Base-by-base conservation (phyloP, 1,140 invertebrate species). In the Ephestia elutella region DNA sequence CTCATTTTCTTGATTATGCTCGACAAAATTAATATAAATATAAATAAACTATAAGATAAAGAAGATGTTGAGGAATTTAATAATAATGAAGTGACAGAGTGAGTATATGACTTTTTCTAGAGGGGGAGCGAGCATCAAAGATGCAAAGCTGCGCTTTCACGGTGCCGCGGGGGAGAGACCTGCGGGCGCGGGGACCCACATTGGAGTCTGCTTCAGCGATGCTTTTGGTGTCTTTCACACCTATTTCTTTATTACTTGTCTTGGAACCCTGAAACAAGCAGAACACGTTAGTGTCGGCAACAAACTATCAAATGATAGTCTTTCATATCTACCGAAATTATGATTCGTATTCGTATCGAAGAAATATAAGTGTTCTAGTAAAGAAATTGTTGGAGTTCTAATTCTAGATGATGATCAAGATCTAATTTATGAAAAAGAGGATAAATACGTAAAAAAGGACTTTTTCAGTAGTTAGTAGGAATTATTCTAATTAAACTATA, bases 71-170 rank as follows among this genome's bases (percentile, higher is more conserved):
- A 90, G 85, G 66, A 87, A 82, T 79, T 89, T 89, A 85, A 89
- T 89, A 84, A 88, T 68, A 86, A 85, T 88, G 82, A 89, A 90
- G 82, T 90, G 87, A 87, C 86, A 88, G 77, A 66, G 70, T 66
- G 86, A 82, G 71, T 87, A 90, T 66, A 74, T 67, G 61, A 84
- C 74, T 72, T 87, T 89, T 72, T 88, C 84, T 57, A 89, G 63
- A 62, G 70, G 78, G 66, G 64, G 63, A 75, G 75, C 65, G 75
- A 84, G 75, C 87, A 88, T 90, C 82, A 87, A 87, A 85, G 63
- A 73, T 70, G 65, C 73, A 72, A 57, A 58, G 59, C 28, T 48
- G 13, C 53, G 51, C 60, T 66, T 69, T 78, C 73, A 85, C 66
- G 78, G 78, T 66, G 57, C 57, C 28, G 49, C 56, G 60, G 63